Evolutionary conservation across 2,113 vertebrate species (phyloP).

Genomic region (Lepidothrix coronata): DNA sequence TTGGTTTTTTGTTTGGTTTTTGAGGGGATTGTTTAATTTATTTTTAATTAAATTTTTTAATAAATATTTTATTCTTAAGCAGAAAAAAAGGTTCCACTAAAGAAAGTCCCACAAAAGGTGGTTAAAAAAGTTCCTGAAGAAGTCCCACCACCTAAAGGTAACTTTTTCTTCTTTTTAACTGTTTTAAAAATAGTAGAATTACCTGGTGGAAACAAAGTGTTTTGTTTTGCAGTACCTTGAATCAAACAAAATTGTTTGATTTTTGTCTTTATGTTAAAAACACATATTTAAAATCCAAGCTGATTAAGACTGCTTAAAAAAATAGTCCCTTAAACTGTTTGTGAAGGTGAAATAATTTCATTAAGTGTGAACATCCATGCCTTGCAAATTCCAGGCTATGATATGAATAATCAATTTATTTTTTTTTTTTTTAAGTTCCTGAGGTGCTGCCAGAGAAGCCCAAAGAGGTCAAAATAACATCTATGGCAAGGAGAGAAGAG

Average conservation of each 20-base stretch:
- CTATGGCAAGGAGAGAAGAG: constrained; percentile 74
- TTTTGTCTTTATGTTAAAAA: neutral
- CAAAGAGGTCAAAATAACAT: constrained; percentile 77
- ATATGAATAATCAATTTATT: neutral
- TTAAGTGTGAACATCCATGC: neutral
- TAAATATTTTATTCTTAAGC: constrained; percentile 33
- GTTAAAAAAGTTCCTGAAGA: constrained; percentile 72
- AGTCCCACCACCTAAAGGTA: constrained; percentile 71
- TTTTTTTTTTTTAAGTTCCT: constrained; percentile 66
- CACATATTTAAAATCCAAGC: neutral
- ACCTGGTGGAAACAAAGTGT: neutral
- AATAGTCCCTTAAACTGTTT: neutral
- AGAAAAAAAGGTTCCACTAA: constrained; percentile 66
- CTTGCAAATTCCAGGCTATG: neutral
- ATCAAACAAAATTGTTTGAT: neutral
- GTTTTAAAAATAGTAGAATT: neutral
- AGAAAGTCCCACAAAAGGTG: constrained; percentile 75
- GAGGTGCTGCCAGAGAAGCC: constrained; percentile 71
- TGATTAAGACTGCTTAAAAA: neutral
- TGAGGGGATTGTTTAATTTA: neutral
- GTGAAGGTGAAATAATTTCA: neutral
- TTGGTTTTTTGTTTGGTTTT: neutral
- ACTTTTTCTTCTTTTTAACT: neutral
- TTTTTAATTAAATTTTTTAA: neutral
- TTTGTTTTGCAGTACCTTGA: neutral